Base-by-base conservation (phyloP, 2,888 invertebrate genomes). In the Ochlodes sylvanus region DNA sequence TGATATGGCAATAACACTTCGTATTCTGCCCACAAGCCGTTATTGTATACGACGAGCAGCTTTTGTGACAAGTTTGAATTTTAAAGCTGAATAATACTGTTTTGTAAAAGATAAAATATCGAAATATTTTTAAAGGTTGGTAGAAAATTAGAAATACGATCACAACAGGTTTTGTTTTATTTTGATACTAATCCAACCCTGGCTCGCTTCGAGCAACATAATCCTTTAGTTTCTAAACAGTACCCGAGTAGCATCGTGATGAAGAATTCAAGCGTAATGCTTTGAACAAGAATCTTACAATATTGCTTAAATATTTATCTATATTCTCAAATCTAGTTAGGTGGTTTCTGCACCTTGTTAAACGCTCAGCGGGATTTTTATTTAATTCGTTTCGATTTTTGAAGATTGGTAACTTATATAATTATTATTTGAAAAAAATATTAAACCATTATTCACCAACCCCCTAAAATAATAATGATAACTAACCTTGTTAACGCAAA, bases 1-100 rank as follows among this genome's bases (percentile, higher is more conserved):
- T 81, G 83, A 87, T 84, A 83, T 77, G 73, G 79, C 83, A 81
- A 84, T 87, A 87, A 86, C 80, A 82, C 77, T 80, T 77, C 80
- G 82, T 83, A 83, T 84, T 79, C 76, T 76, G 75, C 78, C 75
- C 81, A 76, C 80, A 80, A 80, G 10, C 79, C 76, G 73, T 70
- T 79, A 79, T 85, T 85, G 15, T 47, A 83, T 80, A 63, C 70
- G 79, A 70, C 60, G 62, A 2, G 67, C 63, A 61, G 55, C 58
- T 54, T 21, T 15, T 55, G 7, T 63, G 38, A 10, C 63, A 58
- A 56, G 38, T 50, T 50, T 57, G 57, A 58, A 41, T 50, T 56
- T 56, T 19, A 27, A 50, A 21, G 32, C 44, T 56, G 44, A 56
- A 17, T 17, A 19, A 50, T 10, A 21, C 4, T 12, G 12, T 21